Conservation (phyloP, 2,797 vertebrate species). For the Cephalopachus bancanus region DNA sequence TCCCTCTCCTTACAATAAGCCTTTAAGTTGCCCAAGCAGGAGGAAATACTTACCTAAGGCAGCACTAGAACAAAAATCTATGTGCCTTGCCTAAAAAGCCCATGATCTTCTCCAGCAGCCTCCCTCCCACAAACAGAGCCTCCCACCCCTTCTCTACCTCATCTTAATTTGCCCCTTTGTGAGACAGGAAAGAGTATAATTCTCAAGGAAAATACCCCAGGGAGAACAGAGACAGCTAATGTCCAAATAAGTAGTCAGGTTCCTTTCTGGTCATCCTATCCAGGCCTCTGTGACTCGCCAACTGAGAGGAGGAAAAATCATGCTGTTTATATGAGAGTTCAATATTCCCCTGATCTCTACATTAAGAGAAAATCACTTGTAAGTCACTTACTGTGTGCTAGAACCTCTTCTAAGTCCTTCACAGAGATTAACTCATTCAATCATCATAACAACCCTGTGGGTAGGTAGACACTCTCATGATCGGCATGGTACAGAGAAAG, state of each 20-base stretch:
- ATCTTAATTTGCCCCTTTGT: not conserved
- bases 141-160: not conserved
- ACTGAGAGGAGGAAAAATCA: not conserved
- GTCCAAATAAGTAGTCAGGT: not conserved
- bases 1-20: not conserved
- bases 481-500: not conserved
- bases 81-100: not conserved
- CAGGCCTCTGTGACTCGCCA: not conserved
- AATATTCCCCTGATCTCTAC: fast-evolving
- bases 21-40: not conserved
- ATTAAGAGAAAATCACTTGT: not conserved
- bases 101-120: not conserved
- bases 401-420: not conserved
- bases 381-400: not conserved
- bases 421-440: not conserved
- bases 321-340: not conserved
- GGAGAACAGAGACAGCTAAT: not conserved
- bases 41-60: too few species aligned
- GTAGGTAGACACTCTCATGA: not conserved
- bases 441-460: not conserved
- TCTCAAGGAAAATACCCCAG: not conserved
- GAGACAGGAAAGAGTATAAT: not conserved
- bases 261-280: not conserved
- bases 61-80: not conserved
- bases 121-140: too few species aligned